Conservation (phyloP, 1,140 invertebrate species). For the Arctopsyche grandis region DNA sequence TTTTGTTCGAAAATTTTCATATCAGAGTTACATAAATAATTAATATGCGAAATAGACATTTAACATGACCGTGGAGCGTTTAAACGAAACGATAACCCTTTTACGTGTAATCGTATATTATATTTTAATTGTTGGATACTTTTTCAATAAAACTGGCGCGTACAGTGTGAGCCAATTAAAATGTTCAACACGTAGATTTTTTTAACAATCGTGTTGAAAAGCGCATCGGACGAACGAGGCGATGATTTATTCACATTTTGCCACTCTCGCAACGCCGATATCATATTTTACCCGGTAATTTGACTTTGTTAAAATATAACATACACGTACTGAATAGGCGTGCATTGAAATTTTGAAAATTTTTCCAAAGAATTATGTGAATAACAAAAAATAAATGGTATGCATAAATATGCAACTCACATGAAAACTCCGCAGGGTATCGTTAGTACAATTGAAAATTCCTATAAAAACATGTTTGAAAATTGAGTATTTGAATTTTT, state of each 20-base stretch:
- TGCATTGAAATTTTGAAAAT: too few species aligned
- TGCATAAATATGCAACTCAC: too few species aligned
- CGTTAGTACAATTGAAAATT: too few species aligned
- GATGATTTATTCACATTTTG: constrained; percentile 3
- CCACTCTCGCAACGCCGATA: background rate
- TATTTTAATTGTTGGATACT: background rate
- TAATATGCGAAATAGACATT: background rate
- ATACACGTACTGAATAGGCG: background rate
- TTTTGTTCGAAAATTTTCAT: background rate
- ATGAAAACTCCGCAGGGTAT: too few species aligned
- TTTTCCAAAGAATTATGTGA: too few species aligned
- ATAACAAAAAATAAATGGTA: too few species aligned
- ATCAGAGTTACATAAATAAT: background rate
- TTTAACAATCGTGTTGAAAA: constrained; percentile 26
- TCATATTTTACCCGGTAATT: background rate
- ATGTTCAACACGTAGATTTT: constrained; percentile 28
- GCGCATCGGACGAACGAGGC: constrained; percentile 8
- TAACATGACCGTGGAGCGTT: constrained; percentile 20
- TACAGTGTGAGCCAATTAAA: constrained; percentile 31
- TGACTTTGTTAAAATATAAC: background rate
- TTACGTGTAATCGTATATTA: constrained; percentile 12
- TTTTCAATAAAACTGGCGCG: background rate
- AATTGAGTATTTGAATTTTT: too few species aligned
- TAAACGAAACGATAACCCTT: constrained; percentile 35
- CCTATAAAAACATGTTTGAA: too few species aligned